Percentiles rank a stretch among this genome's conserved stretches.
These are phyloP conservation scores for Cygnus olor DNA, from an alignment of 2,797 vertebrate species.

Conservation along the genomic window DNA sequence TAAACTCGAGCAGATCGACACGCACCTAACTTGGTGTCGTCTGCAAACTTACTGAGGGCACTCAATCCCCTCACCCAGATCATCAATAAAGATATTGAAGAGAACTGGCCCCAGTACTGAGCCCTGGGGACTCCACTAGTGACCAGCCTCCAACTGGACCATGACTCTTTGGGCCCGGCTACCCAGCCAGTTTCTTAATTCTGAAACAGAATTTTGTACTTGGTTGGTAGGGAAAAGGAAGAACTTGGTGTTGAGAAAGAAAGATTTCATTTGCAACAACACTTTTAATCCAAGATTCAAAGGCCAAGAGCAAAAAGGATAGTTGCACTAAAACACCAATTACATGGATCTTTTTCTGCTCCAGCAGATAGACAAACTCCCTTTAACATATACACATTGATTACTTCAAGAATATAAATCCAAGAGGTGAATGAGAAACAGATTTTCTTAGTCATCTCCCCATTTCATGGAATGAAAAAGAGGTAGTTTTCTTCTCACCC, in stretches of 20 bases:
- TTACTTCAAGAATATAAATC: not conserved
- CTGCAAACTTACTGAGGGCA: too few species aligned
- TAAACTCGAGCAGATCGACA: too few species aligned
- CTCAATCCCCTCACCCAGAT: too few species aligned
- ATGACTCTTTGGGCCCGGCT: too few species aligned
- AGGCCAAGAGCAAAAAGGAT: not conserved
- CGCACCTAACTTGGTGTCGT: too few species aligned
- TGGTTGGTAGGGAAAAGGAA: not conserved
- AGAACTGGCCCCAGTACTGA: too few species aligned
- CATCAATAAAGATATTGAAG: too few species aligned
- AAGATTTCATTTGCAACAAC: not conserved
- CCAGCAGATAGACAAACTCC: not conserved
- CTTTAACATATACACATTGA: not conserved
- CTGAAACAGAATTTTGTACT: not conserved
- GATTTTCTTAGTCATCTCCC: not conserved
- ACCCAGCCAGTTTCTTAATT: not conserved
- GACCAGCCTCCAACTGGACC: too few species aligned
- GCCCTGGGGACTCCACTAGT: too few species aligned
- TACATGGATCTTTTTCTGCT: not conserved
- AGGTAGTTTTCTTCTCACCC: not conserved
- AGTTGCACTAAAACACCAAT: not conserved
- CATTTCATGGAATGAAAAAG: not conserved
- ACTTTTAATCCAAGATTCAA: not conserved
- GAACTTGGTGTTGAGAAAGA: not conserved
- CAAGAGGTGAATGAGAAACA: not conserved